These are phyloP conservation scores for Tetranychus piercei DNA, from an alignment of 2,888 invertebrate genomes.

Conservation along the genomic window DNA sequence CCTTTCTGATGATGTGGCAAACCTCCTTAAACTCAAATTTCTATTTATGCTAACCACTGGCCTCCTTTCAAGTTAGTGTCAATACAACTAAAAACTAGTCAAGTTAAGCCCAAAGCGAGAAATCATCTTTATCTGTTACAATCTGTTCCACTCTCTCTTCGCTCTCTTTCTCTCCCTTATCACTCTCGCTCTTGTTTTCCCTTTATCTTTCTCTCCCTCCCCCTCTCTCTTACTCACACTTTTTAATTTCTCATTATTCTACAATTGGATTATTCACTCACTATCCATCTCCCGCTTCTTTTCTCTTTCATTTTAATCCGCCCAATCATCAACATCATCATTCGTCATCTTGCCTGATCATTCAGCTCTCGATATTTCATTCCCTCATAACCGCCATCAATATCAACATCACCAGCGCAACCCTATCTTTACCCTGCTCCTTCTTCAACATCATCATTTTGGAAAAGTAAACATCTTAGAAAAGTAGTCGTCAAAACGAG, in stretches of 20 bases:
- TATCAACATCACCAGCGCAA: neutral
- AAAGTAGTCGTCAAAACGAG: neutral
- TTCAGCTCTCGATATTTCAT: neutral
- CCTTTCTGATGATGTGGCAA: neutral
- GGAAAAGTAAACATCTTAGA: neutral
- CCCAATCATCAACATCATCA: neutral
- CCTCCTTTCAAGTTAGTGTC: neutral
- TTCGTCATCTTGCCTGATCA: neutral
- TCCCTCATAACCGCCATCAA: neutral
- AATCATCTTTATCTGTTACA: neutral
- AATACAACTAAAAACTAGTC: neutral
- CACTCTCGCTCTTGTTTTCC: neutral
- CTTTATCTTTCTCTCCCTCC: neutral
- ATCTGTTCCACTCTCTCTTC: neutral
- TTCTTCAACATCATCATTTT: neutral
- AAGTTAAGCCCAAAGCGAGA: neutral
- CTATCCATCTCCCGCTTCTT: slow-evolving; percentile 1
- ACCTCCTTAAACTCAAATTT: neutral
- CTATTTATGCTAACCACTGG: neutral
- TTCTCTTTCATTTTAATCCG: neutral
- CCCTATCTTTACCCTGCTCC: neutral
- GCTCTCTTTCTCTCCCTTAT: neutral
- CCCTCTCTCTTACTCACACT: neutral
- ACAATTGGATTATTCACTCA: neutral
- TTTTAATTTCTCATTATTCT: neutral